Conservation (phyloP, 1,140 invertebrate species). For the Alviniconcha marisindica region DNA sequence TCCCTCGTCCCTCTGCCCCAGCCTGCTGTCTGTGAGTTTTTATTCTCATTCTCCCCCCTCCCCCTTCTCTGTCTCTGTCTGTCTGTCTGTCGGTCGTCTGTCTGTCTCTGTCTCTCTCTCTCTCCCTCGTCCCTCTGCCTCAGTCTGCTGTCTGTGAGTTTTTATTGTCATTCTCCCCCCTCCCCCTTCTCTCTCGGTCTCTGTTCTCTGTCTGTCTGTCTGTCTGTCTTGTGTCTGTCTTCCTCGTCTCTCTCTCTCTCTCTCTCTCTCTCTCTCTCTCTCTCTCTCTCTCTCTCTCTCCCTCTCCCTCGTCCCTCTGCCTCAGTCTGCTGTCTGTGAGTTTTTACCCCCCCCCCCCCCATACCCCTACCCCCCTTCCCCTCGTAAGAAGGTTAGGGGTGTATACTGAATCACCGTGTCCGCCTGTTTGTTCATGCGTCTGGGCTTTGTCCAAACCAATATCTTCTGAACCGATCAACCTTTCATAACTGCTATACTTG, state of each 20-base stretch:
- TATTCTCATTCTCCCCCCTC: not conserved
- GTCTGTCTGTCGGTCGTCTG: not conserved
- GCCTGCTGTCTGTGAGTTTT: too few relatives aligned
- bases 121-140: not conserved
- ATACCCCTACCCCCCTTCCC: not conserved
- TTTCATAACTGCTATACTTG: too few relatives aligned
- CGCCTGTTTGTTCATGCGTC: too few relatives aligned
- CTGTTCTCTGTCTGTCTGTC: not conserved
- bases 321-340: too few relatives aligned
- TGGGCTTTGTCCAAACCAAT: too few relatives aligned
- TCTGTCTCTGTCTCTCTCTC: not conserved
- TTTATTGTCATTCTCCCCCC: not conserved
- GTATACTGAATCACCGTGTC: too few relatives aligned
- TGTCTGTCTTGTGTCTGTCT: not conserved
- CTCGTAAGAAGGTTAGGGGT: too few relatives aligned
- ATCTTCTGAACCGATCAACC: too few relatives aligned
- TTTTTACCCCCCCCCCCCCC: not conserved
- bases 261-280: conserved; percentile 13
- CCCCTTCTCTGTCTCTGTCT: not conserved
- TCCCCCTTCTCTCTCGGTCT: conserved; percentile 6
- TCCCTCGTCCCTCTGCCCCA: not conserved
- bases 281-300: conserved; percentile 17
- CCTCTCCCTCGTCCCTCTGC: not conserved
- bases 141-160: too few relatives aligned
- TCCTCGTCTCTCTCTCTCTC: not conserved